Evolutionary conservation across 2,113 vertebrate species (phyloP).

Genomic region (Synodontis membranacea): DNA sequence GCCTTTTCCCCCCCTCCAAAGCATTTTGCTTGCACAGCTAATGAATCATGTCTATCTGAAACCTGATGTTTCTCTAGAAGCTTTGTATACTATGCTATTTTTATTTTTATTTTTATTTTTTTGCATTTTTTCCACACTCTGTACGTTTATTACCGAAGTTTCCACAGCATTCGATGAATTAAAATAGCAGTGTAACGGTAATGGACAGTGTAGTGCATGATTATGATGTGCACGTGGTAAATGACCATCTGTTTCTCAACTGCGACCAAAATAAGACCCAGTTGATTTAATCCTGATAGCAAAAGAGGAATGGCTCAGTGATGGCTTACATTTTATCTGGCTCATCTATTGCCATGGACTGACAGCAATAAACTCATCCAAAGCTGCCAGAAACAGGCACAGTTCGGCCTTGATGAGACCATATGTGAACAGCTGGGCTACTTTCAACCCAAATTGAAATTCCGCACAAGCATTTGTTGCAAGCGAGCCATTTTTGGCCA

Average conservation of each 20-base stretch:
- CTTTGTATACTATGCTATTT: background rate
- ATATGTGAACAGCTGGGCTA: background rate
- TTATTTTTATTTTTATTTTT: too few species aligned
- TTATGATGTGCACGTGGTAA: background rate
- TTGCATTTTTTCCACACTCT: background rate
- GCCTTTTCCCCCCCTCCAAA: constrained; percentile 2
- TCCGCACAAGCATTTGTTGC: background rate
- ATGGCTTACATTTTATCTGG: background rate
- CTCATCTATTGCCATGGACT: background rate
- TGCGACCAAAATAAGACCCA: background rate
- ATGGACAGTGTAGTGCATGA: background rate
- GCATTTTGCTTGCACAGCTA: background rate
- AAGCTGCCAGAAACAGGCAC: background rate
- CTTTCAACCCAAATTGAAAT: background rate
- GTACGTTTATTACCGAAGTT: background rate
- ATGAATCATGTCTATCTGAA: background rate
- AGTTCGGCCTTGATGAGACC: background rate
- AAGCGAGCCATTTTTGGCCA: background rate
- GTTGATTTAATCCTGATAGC: background rate
- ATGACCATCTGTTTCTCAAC: background rate
- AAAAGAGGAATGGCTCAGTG: background rate
- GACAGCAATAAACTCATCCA: background rate
- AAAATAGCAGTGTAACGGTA: background rate
- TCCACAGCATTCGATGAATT: background rate
- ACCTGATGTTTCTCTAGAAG: background rate